Percentiles rank a stretch among this genome's conserved stretches.
These are phyloP conservation scores for Pimephales promelas DNA, from an alignment of 2,113 vertebrate genomes.

Conservation along the genomic window DNA sequence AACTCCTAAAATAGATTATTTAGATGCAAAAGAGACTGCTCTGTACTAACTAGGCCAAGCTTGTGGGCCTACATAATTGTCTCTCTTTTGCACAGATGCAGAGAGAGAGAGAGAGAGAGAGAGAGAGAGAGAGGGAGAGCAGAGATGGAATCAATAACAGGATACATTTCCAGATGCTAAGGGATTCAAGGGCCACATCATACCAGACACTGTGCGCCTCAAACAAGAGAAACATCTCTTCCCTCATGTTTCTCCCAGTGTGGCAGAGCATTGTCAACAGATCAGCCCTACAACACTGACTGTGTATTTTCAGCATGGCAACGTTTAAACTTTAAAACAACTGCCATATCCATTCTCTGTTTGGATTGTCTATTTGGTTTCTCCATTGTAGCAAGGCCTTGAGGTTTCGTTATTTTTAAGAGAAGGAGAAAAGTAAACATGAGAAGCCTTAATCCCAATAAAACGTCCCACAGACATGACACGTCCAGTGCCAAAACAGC, in stretches of 20 bases:
- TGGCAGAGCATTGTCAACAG: constrained; percentile 13
- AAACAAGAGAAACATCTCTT: constrained; percentile 39
- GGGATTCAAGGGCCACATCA: constrained; percentile 47
- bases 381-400: not conserved
- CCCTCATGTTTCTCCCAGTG: constrained; percentile 23
- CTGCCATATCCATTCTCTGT: not conserved
- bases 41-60: constrained; percentile 13
- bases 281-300: constrained; percentile 14
- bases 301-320: not conserved
- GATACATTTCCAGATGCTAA: constrained; percentile 56
- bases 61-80: constrained; percentile 16
- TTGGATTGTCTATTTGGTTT: not conserved
- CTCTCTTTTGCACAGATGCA: constrained; percentile 45
- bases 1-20: not conserved
- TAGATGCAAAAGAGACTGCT: not conserved
- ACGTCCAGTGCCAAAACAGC: constrained; percentile 73
- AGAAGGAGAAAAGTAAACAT: constrained; percentile 55
- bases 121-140: constrained; percentile 26
- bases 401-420: constrained; percentile 14
- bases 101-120: not conserved
- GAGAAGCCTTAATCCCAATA: constrained; percentile 66
- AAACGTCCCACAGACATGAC: constrained; percentile 69
- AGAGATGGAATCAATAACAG: constrained; percentile 52
- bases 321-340: not conserved
- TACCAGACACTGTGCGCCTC: constrained; percentile 44